Evolutionary conservation across 2,888 invertebrate genomes (phyloP).

Genomic region (Apodemia zela): DNA sequence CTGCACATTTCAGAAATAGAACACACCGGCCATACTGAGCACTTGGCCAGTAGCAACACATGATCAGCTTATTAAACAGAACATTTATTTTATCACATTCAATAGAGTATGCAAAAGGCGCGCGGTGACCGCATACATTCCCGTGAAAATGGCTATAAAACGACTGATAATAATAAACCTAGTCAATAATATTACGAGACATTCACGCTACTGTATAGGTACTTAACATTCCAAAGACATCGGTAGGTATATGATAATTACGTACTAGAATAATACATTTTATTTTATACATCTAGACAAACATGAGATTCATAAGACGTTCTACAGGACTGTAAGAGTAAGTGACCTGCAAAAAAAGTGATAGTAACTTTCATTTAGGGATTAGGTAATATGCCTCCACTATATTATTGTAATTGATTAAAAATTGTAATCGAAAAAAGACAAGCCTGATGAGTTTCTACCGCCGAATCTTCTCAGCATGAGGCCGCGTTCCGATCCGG

Average conservation of each 20-base stretch:
- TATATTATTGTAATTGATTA: no score
- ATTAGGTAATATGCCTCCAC: no score
- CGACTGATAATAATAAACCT: constrained; percentile 35
- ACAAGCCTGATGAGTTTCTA: no score
- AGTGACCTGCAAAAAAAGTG: no score
- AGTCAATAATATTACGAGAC: constrained; percentile 30
- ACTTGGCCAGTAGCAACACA: constrained; percentile 63
- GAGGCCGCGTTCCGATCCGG: no score
- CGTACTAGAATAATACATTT: not conserved
- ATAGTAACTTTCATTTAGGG: no score
- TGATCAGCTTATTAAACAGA: constrained; percentile 71
- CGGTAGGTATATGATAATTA: not conserved
- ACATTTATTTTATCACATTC: constrained; percentile 69
- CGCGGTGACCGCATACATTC: constrained; percentile 49
- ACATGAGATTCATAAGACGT: no score
- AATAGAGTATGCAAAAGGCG: constrained; percentile 64
- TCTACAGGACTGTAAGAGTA: no score
- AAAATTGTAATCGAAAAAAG: no score
- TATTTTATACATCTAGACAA: not conserved
- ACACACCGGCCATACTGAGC: constrained; percentile 75
- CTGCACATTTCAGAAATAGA: constrained; percentile 79
- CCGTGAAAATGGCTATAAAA: constrained; percentile 45
- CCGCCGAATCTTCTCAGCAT: no score
- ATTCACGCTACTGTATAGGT: constrained; percentile 12
- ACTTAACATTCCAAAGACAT: constrained; percentile 23